Conservation (phyloP, 1,140 invertebrate genomes). For the Telenomus remus region DNA sequence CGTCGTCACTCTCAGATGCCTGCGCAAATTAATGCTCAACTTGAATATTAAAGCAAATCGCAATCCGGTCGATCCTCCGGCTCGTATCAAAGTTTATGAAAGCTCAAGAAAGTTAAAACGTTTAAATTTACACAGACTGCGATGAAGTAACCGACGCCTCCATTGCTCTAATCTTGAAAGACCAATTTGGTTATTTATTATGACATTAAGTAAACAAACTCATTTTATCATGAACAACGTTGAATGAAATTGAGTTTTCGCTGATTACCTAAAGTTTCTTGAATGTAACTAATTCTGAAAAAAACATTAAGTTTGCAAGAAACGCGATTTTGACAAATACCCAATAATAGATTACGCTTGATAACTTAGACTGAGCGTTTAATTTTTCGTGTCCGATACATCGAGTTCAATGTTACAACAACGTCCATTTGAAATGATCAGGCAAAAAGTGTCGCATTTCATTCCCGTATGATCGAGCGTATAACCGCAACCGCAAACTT, state of each 20-base stretch:
- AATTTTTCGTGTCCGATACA: no score
- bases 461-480: constrained; percentile 16
- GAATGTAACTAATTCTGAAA: no score
- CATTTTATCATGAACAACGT: constrained; percentile 27
- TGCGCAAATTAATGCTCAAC: constrained; percentile 54
- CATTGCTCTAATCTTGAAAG: constrained; percentile 45
- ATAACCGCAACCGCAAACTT: constrained; percentile 32
- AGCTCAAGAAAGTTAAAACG: constrained; percentile 58
- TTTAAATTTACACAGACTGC: constrained; percentile 50
- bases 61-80: constrained; percentile 47
- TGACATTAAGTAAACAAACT: constrained; percentile 50
- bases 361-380: no score
- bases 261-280: not conserved
- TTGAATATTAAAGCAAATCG: constrained; percentile 59
- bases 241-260: constrained; percentile 13
- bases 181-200: constrained; percentile 52
- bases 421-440: not conserved
- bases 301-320: no score
- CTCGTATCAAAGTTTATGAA: constrained; percentile 58
- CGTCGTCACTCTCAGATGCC: constrained; percentile 47
- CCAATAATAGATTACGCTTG: no score
- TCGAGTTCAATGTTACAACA: no score
- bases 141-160: constrained; percentile 27
- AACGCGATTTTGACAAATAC: no score
- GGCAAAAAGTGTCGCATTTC: constrained; percentile 10